Evolutionary conservation across 2,888 invertebrate genomes (phyloP).

Genomic region (Steinernema carpocapsae): DNA sequence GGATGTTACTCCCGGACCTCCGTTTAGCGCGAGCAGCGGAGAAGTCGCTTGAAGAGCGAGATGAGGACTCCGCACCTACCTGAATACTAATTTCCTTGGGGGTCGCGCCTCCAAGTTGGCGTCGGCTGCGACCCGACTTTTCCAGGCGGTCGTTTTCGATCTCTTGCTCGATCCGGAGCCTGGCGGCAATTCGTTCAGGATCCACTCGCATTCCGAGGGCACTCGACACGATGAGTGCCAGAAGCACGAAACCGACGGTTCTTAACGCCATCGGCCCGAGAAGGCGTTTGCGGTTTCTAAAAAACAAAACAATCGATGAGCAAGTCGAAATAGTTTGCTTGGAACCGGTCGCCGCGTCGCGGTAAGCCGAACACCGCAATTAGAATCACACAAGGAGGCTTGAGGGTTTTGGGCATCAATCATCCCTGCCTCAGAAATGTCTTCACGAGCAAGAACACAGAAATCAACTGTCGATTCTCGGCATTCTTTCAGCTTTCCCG

Average conservation of each 20-base stretch:
- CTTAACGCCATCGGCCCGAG: constrained; percentile 15
- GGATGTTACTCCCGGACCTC: too few relatives aligned
- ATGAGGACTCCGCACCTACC: constrained; percentile 41
- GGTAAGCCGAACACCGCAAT: background rate
- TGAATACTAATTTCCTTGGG: constrained; percentile 67
- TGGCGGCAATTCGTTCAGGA: constrained; percentile 62
- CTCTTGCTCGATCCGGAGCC: constrained; percentile 56
- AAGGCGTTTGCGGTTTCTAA: constrained; percentile 32
- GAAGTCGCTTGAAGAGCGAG: too few relatives aligned
- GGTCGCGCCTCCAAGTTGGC: constrained; percentile 52
- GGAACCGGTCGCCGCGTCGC: background rate
- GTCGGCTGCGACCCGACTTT: constrained; percentile 47
- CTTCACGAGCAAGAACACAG: too few relatives aligned
- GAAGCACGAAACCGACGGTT: background rate
- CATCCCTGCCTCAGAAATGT: too few relatives aligned
- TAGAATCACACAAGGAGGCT: background rate
- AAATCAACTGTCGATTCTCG: background rate
- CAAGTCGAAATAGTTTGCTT: background rate
- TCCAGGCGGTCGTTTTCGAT: constrained; percentile 47
- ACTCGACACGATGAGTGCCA: constrained; percentile 24
- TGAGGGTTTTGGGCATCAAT: background rate
- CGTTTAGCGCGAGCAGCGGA: too few relatives aligned
- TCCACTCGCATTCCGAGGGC: constrained; percentile 57
- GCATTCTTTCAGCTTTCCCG: constrained; percentile 29
- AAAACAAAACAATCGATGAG: background rate